Evolutionary conservation across 2,888 invertebrate genomes (phyloP).

Genomic region (Drosophila ezoana): DNA sequence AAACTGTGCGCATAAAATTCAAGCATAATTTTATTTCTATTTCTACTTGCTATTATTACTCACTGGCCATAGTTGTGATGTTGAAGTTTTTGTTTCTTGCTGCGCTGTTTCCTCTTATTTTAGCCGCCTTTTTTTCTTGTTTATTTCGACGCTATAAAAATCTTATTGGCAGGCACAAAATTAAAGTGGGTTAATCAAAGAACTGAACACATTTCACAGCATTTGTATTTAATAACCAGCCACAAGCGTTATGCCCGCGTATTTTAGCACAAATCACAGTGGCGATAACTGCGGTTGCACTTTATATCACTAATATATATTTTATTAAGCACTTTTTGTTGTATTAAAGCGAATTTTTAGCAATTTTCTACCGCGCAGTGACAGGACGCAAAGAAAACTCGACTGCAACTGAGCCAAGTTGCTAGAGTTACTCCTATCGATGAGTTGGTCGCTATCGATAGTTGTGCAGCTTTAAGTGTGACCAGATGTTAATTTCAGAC

Average conservation of each 20-base stretch:
- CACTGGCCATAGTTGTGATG: constrained; percentile 77
- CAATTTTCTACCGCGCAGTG: constrained; percentile 19
- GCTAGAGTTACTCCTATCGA: constrained; percentile 12
- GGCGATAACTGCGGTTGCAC: constrained; percentile 10
- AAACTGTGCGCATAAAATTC: constrained; percentile 24
- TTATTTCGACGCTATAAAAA: constrained; percentile 29
- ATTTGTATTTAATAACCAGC: constrained; percentile 24
- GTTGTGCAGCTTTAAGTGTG: constrained; percentile 9
- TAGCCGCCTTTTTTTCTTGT: constrained; percentile 43
- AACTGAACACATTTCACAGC: constrained; percentile 70
- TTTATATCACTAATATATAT: constrained; percentile 21
- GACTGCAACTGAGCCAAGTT: constrained; percentile 36
- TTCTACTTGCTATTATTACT: constrained; percentile 67
- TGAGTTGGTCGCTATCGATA: constrained; percentile 33
- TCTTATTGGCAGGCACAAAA: constrained; percentile 45
- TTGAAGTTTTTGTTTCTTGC: constrained; percentile 38
- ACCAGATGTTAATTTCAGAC: constrained; percentile 3
- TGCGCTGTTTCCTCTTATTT: constrained; percentile 36
- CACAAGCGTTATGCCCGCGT: constrained; percentile 10
- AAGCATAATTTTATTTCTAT: constrained; percentile 42
- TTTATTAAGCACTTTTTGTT: constrained; percentile 24
- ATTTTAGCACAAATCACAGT: constrained; percentile 18
- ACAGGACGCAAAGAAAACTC: constrained; percentile 44
- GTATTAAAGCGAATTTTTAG: constrained; percentile 9
- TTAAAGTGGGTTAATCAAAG: constrained; percentile 43